Conservation (phyloP, 2,113 vertebrate species). For the Neodontobutis hainanensis region DNA sequence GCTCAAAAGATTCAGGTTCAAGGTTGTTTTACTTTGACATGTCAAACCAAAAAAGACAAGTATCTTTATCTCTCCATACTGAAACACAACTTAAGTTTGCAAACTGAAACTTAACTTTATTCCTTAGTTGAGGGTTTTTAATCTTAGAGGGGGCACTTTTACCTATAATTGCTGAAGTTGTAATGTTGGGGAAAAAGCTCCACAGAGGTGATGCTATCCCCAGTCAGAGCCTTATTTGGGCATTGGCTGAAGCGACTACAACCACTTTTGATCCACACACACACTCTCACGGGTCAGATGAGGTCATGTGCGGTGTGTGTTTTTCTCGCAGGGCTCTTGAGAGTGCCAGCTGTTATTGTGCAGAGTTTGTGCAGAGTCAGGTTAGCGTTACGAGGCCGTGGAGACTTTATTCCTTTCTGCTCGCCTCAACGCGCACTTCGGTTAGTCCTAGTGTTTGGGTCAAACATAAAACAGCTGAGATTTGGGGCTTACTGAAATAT, state of each 20-base stretch:
- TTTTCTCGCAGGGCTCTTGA: slow-evolving; percentile 38
- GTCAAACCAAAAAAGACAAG: too few species aligned
- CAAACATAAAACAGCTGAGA: slow-evolving; percentile 28
- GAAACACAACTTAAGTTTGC: too few species aligned
- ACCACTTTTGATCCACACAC: slow-evolving; percentile 17
- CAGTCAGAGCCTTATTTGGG: slow-evolving; percentile 49
- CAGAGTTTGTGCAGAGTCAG: slow-evolving; percentile 59
- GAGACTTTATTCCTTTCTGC: slow-evolving; percentile 47
- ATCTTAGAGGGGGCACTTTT: background rate
- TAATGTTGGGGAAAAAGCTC: background rate
- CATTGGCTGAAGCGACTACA: slow-evolving; percentile 30
- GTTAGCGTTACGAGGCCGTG: slow-evolving; percentile 38
- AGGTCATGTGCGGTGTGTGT: slow-evolving; percentile 53
- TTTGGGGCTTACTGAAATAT: background rate
- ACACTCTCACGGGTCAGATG: slow-evolving; percentile 42
- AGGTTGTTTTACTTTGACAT: background rate
- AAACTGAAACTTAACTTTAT: too few species aligned
- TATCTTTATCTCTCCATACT: too few species aligned
- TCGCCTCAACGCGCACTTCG: slow-evolving; percentile 17
- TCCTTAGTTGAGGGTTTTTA: background rate
- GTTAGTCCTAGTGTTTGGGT: slow-evolving; percentile 28
- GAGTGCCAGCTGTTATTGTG: slow-evolving; percentile 52
- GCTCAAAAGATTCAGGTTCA: slow-evolving; percentile 9
- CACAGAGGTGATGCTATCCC: slow-evolving; percentile 20
- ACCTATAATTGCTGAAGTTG: background rate